Percentiles rank a stretch among this genome's conserved stretches.
Evolutionary conservation across 2,888 invertebrate species (phyloP).

Genomic region (Petrolisthes cinctipes): DNA sequence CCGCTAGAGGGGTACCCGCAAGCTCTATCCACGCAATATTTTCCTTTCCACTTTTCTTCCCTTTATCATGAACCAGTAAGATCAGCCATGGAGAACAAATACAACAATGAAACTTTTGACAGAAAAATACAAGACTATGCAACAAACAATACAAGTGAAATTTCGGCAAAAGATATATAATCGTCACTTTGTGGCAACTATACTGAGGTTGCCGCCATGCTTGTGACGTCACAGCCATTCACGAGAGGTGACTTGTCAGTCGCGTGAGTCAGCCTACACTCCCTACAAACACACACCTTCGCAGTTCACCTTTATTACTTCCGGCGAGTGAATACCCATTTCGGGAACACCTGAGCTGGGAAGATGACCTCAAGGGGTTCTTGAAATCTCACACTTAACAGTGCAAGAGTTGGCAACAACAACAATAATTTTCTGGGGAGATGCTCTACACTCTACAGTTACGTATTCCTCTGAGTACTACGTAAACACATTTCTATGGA

Average conservation of each 20-base stretch:
- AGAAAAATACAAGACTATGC: too few species aligned
- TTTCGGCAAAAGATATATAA: too few species aligned
- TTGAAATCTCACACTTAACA: too few species aligned
- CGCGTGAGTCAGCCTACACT: slow-evolving; percentile 9
- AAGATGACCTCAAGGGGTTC: neutral
- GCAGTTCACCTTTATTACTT: slow-evolving; percentile 11
- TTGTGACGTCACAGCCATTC: slow-evolving; percentile 43
- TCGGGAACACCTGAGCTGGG: neutral
- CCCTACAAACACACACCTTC: neutral
- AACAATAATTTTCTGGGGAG: neutral
- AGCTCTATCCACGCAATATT: neutral
- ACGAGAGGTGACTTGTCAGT: slow-evolving; percentile 22
- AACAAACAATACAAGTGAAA: too few species aligned
- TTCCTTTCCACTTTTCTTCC: too few species aligned
- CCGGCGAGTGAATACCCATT: neutral
- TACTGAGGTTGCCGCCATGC: neutral
- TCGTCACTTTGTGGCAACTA: neutral
- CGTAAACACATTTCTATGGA: too few species aligned
- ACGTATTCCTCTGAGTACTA: too few species aligned
- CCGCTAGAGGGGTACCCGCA: slow-evolving; percentile 2
- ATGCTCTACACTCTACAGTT: neutral
- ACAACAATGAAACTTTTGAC: too few species aligned
- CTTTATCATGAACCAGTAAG: neutral
- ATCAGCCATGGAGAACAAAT: too few species aligned
- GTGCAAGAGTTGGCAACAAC: too few species aligned